A percentile compares a stretch with the other conserved stretches of the same genome.
phyloP scores from a whole-genome alignment of 2,888 invertebrate species.

The Dorcus parallelipipedus region DNA sequence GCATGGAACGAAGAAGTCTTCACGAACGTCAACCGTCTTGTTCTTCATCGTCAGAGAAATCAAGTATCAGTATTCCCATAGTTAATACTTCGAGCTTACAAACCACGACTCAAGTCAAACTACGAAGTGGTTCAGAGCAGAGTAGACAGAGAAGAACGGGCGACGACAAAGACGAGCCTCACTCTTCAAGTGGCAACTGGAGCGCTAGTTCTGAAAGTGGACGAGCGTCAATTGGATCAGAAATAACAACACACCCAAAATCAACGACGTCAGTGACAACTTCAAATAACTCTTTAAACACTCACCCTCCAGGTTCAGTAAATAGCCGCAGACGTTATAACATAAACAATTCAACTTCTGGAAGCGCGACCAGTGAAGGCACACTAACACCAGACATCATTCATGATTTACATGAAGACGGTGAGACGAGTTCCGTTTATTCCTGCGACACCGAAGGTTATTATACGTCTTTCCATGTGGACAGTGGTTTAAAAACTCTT shows the following conservation, averaged over 20 bases:
- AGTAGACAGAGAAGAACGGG: slow-evolving; percentile 67
- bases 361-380: slow-evolving; percentile 81
- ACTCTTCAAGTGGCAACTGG: slow-evolving; percentile 93
- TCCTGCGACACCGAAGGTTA: slow-evolving; percentile 97
- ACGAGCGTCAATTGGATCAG: slow-evolving; percentile 79
- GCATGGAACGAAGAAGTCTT: slow-evolving; percentile 59
- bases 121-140: slow-evolving; percentile 72
- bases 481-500: slow-evolving; percentile 84
- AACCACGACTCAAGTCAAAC: slow-evolving; percentile 66
- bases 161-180: slow-evolving; percentile 71
- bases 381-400: slow-evolving; percentile 81
- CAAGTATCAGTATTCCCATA: slow-evolving; percentile 58
- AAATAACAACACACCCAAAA: slow-evolving; percentile 71
- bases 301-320: slow-evolving; percentile 64
- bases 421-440: slow-evolving; percentile 86
- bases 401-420: slow-evolving; percentile 75
- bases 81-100: slow-evolving; percentile 50
- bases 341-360: slow-evolving; percentile 73
- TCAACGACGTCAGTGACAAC: slow-evolving; percentile 66
- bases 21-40: slow-evolving; percentile 68
- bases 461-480: slow-evolving; percentile 96
- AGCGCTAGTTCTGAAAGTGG: slow-evolving; percentile 90
- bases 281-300: slow-evolving; percentile 67
- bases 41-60: slow-evolving; percentile 72
- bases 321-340: slow-evolving; percentile 62